A percentile compares a stretch with the other conserved stretches of the same genome.
Conservation (phyloP, 2,113 vertebrate genomes). For the Megaleporinus macrocephalus region DNA sequence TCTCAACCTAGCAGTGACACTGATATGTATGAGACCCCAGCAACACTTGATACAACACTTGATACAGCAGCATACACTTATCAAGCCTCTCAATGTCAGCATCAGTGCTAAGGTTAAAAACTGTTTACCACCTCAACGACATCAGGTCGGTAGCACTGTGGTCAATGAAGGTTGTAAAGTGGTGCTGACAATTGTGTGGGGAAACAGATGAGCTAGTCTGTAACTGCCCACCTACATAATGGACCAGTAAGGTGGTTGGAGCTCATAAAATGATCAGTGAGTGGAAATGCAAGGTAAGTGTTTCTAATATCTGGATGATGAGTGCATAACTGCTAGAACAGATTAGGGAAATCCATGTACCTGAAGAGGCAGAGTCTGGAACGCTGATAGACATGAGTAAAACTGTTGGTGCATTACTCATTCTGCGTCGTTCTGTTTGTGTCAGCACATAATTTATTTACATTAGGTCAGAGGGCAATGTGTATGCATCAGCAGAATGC, state of each 20-base stretch:
- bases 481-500: not conserved
- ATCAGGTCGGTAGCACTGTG: not conserved
- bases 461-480: constrained; percentile 1
- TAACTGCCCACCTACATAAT: not conserved
- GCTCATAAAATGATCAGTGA: not conserved
- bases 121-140: no score
- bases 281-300: not conserved
- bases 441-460: constrained; percentile 35
- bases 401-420: not conserved
- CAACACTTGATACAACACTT: not conserved
- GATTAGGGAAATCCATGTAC: not conserved
- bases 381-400: not conserved
- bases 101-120: no score
- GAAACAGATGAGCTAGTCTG: no score
- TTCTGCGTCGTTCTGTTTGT: not conserved
- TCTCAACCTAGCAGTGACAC: not conserved
- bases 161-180: no score
- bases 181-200: no score
- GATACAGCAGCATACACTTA: no score
- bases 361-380: not conserved
- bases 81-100: no score
- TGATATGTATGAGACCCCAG: not conserved
- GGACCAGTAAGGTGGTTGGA: not conserved
- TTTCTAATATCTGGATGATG: not conserved
- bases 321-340: not conserved